These are phyloP conservation scores for Galeopsomyia nigrocyanea DNA, from an alignment of 2,888 invertebrate genomes.

Conservation along the genomic window DNA sequence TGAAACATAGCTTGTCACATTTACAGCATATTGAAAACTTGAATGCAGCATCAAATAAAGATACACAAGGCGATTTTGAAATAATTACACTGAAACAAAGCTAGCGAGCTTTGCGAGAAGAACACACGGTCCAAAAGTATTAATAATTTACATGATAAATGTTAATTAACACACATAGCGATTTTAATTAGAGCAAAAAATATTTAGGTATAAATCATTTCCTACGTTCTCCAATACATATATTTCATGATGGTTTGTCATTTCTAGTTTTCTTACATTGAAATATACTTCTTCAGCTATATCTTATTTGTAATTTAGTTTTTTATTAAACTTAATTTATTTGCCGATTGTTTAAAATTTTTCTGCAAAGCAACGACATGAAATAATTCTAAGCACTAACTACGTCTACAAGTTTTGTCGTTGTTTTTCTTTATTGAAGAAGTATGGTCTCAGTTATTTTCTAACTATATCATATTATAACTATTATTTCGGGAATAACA, in stretches of 20 bases:
- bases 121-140: slow-evolving; percentile 39
- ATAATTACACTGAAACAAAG: slow-evolving; percentile 33
- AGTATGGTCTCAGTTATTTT: not conserved
- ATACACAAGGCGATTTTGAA: slow-evolving; percentile 35
- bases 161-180: slow-evolving; percentile 43
- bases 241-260: too few species aligned
- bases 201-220: too few species aligned
- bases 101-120: slow-evolving; percentile 23
- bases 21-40: slow-evolving; percentile 41
- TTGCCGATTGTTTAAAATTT: not conserved
- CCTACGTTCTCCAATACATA: too few species aligned
- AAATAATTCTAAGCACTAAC: slow-evolving; percentile 26
- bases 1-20: not conserved
- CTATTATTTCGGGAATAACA: too few species aligned
- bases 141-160: slow-evolving; percentile 23
- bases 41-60: slow-evolving; percentile 39
- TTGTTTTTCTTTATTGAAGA: slow-evolving; percentile 14
- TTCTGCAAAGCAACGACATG: slow-evolving; percentile 22
- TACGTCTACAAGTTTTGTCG: slow-evolving; percentile 30
- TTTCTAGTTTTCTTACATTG: too few species aligned
- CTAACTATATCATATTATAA: too few species aligned
- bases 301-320: too few species aligned
- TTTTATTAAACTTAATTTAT: too few species aligned
- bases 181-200: slow-evolving; percentile 28
- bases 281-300: too few species aligned